These are phyloP conservation scores for Menidia beryllina DNA, from an alignment of 2,113 vertebrate genomes.

Conservation along the genomic window DNA sequence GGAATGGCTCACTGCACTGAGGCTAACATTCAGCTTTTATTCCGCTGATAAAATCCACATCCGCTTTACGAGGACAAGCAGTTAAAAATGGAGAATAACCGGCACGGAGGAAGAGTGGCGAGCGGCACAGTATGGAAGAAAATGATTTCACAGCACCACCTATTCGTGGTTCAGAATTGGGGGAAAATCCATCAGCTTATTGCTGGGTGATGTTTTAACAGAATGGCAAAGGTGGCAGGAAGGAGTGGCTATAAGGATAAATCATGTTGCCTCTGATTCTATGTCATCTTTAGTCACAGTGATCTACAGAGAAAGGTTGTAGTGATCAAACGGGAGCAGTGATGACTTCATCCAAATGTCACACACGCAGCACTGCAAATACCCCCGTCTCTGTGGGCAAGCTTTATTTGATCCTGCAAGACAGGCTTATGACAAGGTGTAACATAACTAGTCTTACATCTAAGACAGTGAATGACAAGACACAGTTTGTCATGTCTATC, in stretches of 20 bases:
- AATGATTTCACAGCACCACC: constrained; percentile 47
- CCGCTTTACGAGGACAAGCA: constrained; percentile 69
- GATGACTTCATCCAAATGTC: constrained; percentile 78
- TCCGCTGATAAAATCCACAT: constrained; percentile 73
- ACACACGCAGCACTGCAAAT: constrained; percentile 50
- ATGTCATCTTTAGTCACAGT: constrained; percentile 74
- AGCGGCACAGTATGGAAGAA: constrained; percentile 40
- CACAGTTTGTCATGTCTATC: constrained; percentile 49
- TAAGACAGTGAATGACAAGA: constrained; percentile 69
- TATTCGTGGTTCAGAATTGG: constrained; percentile 53
- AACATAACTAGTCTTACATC: constrained; percentile 62
- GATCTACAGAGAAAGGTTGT: constrained; percentile 68
- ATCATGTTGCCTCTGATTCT: constrained; percentile 65
- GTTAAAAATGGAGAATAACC: constrained; percentile 73
- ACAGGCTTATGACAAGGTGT: constrained; percentile 63
- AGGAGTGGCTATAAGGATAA: constrained; percentile 72
- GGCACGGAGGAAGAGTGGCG: constrained; percentile 36
- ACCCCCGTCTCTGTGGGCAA: constrained; percentile 52
- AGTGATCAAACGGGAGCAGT: constrained; percentile 70
- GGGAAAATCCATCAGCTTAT: constrained; percentile 75
- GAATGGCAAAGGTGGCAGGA: constrained; percentile 68
- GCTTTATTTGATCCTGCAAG: constrained; percentile 72
- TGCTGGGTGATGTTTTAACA: constrained; percentile 65
- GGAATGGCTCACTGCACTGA: constrained; percentile 67
- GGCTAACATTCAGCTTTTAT: constrained; percentile 75